A percentile compares a stretch with the other conserved stretches of the same genome.
Conservation (phyloP, 2,888 invertebrate genomes). For the Galeopsomyia nigrocyanea region DNA sequence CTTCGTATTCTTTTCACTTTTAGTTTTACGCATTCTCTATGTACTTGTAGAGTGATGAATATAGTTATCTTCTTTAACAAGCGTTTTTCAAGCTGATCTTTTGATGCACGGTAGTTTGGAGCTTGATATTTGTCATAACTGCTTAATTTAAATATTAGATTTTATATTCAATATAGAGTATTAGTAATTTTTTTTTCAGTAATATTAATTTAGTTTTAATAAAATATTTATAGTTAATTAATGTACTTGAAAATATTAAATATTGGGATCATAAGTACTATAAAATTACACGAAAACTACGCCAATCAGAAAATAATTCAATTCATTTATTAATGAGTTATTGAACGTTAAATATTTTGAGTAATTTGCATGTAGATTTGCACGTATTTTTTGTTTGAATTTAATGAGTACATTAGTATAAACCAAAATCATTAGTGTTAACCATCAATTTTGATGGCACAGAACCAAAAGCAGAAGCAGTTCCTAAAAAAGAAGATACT, state of each 20-base stretch:
- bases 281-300: too few species aligned
- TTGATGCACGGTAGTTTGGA: conserved; percentile 60
- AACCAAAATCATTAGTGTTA: conserved; percentile 54
- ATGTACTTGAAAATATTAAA: conserved; percentile 14
- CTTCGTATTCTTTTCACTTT: conserved; percentile 29
- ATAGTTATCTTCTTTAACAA: conserved; percentile 30
- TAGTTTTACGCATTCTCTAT: conserved; percentile 12
- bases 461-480: conserved; percentile 64
- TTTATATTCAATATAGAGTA: not conserved
- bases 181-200: not conserved
- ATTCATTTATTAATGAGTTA: not conserved
- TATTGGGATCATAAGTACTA: not conserved
- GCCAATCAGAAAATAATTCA: too few species aligned
- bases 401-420: conserved; percentile 8
- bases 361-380: conserved; percentile 54
- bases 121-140: conserved; percentile 33
- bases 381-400: conserved; percentile 36
- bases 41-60: conserved; percentile 18
- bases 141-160: conserved; percentile 10
- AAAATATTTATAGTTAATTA: conserved; percentile 9
- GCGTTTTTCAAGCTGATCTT: conserved; percentile 53
- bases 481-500: conserved; percentile 64
- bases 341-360: conserved; percentile 20
- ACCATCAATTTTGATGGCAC: conserved; percentile 64
- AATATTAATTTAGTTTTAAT: conserved; percentile 14